Conservation (phyloP, 2,888 invertebrate species). For the Lamellibrachia satsuma region DNA sequence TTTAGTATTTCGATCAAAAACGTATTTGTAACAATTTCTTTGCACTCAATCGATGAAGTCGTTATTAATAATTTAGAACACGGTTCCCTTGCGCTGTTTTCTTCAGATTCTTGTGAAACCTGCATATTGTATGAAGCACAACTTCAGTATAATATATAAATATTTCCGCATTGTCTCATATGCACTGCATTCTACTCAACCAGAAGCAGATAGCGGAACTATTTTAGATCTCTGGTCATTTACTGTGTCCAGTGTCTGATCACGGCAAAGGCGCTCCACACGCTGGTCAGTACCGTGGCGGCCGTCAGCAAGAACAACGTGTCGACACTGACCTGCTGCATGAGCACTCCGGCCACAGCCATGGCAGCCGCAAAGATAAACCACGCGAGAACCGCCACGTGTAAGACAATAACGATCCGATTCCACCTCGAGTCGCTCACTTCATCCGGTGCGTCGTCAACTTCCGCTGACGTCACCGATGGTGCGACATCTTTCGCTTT, state of each 20-base stretch:
- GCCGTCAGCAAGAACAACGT: not conserved
- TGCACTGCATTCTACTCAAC: too few relatives aligned
- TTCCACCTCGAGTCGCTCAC: not conserved
- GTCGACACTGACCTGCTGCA: not conserved
- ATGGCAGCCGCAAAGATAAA: not conserved
- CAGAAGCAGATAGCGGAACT: too few relatives aligned
- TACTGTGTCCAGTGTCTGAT: not conserved
- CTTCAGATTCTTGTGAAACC: too few relatives aligned
- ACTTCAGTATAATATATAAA: too few relatives aligned
- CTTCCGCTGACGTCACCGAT: not conserved
- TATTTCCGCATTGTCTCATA: too few relatives aligned
- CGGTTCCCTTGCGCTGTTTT: too few relatives aligned
- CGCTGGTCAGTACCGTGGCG: not conserved
- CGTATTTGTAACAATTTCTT: too few relatives aligned
- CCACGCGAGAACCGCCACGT: not conserved
- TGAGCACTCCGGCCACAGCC: not conserved
- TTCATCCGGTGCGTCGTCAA: not conserved
- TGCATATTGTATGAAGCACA: too few relatives aligned
- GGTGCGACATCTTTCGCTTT: not conserved
- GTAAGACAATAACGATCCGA: not conserved
- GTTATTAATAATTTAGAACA: too few relatives aligned
- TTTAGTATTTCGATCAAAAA: too few relatives aligned
- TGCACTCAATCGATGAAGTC: too few relatives aligned
- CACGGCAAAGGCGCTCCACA: not conserved
- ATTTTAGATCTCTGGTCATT: too few relatives aligned